These are phyloP conservation scores for Artibeus jamaicensis DNA, from an alignment of 2,797 vertebrate genomes.

Conservation along the genomic window DNA sequence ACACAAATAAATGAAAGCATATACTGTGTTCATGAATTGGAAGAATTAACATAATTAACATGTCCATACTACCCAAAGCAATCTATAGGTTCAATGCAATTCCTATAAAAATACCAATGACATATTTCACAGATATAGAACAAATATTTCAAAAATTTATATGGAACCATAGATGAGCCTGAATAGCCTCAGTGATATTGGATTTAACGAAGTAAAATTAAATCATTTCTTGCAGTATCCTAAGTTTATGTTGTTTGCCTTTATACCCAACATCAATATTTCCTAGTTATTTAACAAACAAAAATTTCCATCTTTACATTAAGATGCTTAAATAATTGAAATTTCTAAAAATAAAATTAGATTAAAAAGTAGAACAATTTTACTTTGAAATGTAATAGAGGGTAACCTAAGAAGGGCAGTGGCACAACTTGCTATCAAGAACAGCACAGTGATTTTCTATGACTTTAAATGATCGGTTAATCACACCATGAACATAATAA, in stretches of 20 bases:
- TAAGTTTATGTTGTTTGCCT: background rate
- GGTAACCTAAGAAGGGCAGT: background rate
- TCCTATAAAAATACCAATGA: too few species aligned
- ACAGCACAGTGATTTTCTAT: background rate
- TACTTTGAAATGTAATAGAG: background rate
- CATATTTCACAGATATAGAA: too few species aligned
- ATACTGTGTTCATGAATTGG: too few species aligned
- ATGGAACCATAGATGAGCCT: too few species aligned
- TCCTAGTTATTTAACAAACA: background rate
- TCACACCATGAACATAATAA: background rate
- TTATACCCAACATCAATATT: background rate
- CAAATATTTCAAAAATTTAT: too few species aligned
- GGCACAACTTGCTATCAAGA: background rate
- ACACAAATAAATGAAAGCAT: too few species aligned
- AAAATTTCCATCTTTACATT: background rate
- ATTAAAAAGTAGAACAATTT: background rate
- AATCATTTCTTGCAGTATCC: background rate
- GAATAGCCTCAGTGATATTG: background rate
- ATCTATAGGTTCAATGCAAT: too few species aligned
- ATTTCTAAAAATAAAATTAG: background rate
- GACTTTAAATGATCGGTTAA: background rate
- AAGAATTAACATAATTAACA: too few species aligned
- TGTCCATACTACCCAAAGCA: too few species aligned
- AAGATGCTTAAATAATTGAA: constrained; percentile 1
- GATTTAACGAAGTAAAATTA: constrained; percentile 1